Evolutionary conservation across 2,888 invertebrate species (phyloP), one percentile per base, ranked within the genome.

Genomic region (Tetragonula carbonaria): DNA sequence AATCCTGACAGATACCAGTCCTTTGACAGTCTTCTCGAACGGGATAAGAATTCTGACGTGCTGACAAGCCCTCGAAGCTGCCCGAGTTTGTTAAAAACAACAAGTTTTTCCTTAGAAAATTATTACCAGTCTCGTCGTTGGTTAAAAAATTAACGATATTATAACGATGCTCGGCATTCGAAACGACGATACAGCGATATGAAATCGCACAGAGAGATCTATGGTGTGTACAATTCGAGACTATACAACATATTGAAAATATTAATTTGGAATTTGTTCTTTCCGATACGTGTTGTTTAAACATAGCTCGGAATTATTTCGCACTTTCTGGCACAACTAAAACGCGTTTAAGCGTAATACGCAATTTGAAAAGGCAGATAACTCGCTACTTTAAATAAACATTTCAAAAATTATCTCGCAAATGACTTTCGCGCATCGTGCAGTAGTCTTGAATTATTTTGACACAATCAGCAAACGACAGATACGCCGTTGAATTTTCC

Each of bases 31-130:
- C 75, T 75, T 79, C 79, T n/a, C 21, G 6, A 13, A 51, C 51
- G 23, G 14, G 67, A 68, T 78, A 68, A 53, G 51, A 67, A 75
- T 79, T 79, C 74, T 38, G 59, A 66, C 66, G 66, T 55, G 75
- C 51, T 38, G 75, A 66, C 57, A 75, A 62, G 59, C 51, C 23
- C 21, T 75, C 74, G 18, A 62, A 59, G 16, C 65, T 13, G 72
- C 53, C 77, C 11, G 63, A 38, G 38, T 38, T 75, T n/a, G 1
- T 79, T 62, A 62, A 45, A 45, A 45, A n/a, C 18, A 33, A 8
- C 16, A 57, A 62, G 18, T 2, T 38, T 14, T 59, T 5, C 38
- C 16, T 23, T 23, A 13, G n/a, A n/a, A 59, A 59, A 11, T 14
- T 11, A 45, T 45, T 45, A 8, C 45, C 38, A 38, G 38, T 38